phyloP scores from a whole-genome alignment of 2,888 invertebrate genomes.

The Drosophila mettleri region DNA sequence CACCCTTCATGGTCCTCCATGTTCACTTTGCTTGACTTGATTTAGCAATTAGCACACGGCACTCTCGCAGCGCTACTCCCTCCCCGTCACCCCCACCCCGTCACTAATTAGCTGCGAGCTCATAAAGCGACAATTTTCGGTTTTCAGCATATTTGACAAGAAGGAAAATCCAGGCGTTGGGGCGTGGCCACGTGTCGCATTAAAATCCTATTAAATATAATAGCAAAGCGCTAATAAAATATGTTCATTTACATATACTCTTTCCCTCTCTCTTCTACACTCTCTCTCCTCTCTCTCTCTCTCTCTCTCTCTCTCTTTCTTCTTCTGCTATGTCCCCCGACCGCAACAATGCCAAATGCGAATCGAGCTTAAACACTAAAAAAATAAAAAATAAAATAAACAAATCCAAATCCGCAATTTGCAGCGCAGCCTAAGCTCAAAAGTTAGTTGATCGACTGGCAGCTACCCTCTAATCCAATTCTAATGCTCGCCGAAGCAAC shows the following conservation, averaged over 20 bases:
- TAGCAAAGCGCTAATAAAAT: constrained; percentile 60
- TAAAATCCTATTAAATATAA: constrained; percentile 69
- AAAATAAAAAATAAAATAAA: neutral
- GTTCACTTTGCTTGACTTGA: constrained; percentile 57
- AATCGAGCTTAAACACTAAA: constrained; percentile 21
- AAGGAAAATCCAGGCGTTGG: neutral
- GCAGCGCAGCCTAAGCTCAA: neutral
- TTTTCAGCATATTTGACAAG: constrained; percentile 5
- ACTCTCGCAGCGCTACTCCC: constrained; percentile 25
- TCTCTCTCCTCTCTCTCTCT: neutral
- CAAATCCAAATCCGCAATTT: neutral
- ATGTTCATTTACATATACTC: constrained; percentile 67
- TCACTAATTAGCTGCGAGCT: constrained; percentile 53
- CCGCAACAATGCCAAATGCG: constrained; percentile 31
- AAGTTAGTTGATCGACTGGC: too few species aligned
- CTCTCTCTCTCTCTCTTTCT: neutral
- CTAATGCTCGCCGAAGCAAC: neutral
- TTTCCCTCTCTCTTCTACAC: neutral
- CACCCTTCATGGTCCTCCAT: constrained; percentile 13
- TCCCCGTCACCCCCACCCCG: constrained; percentile 5
- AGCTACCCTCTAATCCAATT: neutral
- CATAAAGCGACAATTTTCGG: constrained; percentile 63
- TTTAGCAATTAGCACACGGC: constrained; percentile 70
- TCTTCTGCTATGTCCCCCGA: neutral
- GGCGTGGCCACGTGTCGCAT: constrained; percentile 53